A percentile compares a stretch with the other conserved stretches of the same genome.
Evolutionary conservation across 1,140 invertebrate genomes (phyloP).

Genomic region (Drosophila bocki): DNA sequence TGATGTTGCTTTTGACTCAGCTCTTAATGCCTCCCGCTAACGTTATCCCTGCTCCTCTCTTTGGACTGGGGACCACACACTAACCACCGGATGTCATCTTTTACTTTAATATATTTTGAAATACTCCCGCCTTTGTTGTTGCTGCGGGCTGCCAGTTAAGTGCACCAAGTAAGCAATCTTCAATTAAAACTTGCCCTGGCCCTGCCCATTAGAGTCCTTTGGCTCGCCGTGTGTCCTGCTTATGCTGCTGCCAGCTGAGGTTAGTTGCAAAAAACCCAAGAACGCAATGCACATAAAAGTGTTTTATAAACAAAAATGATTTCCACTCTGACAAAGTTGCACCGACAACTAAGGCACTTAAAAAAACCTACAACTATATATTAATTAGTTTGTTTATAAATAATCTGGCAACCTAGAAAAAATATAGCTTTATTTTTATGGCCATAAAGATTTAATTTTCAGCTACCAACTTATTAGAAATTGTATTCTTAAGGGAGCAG

Average conservation of each 20-base stretch:
- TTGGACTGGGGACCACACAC: conserved; percentile 15
- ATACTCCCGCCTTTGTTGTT: conserved; percentile 30
- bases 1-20: conserved; percentile 55
- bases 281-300: conserved; percentile 40
- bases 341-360: conserved; percentile 8
- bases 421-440: no score
- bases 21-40: conserved; percentile 38
- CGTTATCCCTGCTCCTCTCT: conserved; percentile 1
- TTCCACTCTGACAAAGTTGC: conserved; percentile 64
- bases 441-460: neutral
- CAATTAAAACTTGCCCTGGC: conserved; percentile 74
- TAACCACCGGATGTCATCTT: conserved; percentile 63
- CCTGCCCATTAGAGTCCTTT: conserved; percentile 18
- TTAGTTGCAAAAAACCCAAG: conserved; percentile 5
- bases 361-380: neutral
- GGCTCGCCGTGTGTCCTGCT: conserved; percentile 8
- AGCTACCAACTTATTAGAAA: neutral
- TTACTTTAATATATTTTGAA: conserved; percentile 68
- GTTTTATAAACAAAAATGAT: conserved; percentile 77
- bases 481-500: neutral
- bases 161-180: conserved; percentile 70
- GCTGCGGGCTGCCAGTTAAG: conserved; percentile 34
- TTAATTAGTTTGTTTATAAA: neutral
- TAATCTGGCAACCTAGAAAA: neutral
- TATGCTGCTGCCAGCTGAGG: conserved; percentile 26